phyloP scores from a whole-genome alignment of 2,888 invertebrate species.

The Lasioglossum leucozonium region DNA sequence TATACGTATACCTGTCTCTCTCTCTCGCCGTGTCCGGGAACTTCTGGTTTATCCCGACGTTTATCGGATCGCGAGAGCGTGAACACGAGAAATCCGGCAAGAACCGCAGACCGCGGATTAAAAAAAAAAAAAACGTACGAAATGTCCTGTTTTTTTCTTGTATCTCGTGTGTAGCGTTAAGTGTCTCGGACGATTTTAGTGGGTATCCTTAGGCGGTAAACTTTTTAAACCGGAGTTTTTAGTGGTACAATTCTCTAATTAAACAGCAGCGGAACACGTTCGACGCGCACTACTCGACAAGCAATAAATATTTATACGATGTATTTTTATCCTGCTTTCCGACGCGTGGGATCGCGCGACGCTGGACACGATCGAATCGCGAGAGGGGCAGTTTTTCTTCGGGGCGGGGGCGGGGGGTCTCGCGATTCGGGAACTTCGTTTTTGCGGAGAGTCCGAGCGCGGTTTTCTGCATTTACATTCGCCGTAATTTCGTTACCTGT shows the following conservation, averaged over 20 bases:
- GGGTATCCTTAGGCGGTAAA: background rate
- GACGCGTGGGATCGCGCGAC: background rate
- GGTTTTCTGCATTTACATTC: background rate
- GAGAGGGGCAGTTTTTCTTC: too few relatives aligned
- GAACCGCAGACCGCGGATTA: too few relatives aligned
- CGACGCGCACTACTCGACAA: slow-evolving; percentile 1
- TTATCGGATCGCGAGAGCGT: too few relatives aligned
- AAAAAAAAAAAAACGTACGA: too few relatives aligned
- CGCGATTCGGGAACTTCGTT: background rate
- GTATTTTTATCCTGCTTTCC: background rate
- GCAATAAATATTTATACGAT: slow-evolving; percentile 6
- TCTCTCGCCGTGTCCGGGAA: background rate
- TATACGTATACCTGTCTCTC: background rate
- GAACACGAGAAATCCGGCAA: slow-evolving; percentile 45
- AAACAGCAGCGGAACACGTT: background rate
- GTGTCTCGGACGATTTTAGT: too few relatives aligned
- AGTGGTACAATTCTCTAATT: background rate
- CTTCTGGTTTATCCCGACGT: too few relatives aligned
- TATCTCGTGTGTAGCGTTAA: background rate
- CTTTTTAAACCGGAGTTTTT: background rate
- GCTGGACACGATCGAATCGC: background rate
- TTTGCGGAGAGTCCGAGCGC: background rate
- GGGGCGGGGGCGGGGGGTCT: too few relatives aligned
- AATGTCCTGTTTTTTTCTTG: slow-evolving; percentile 14
- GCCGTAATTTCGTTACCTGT: background rate